Evolutionary conservation across 2,888 invertebrate genomes (phyloP).

Genomic region (Rambutsinella grinnellia): DNA sequence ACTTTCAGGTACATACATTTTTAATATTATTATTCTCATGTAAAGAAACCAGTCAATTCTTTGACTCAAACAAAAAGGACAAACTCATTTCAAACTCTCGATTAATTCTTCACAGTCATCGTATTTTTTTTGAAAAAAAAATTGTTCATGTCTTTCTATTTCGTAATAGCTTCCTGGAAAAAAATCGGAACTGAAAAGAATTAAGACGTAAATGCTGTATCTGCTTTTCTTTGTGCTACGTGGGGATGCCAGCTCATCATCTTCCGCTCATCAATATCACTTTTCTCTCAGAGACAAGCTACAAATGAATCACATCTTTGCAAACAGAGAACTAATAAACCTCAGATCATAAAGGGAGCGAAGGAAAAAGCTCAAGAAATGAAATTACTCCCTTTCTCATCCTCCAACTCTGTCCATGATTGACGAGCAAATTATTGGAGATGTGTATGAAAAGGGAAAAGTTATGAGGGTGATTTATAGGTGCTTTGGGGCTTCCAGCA

Average conservation of each 20-base stretch:
- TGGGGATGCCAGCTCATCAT: slow-evolving; percentile 26
- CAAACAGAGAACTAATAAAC: too few relatives aligned
- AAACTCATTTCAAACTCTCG: too few relatives aligned
- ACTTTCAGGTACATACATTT: too few relatives aligned
- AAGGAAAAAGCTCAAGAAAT: slow-evolving; percentile 24
- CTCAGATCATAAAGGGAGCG: not conserved
- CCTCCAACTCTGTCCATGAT: slow-evolving; percentile 25
- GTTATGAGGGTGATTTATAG: slow-evolving; percentile 46
- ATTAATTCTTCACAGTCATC: too few relatives aligned
- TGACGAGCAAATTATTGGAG: slow-evolving; percentile 50
- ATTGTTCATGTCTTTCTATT: too few relatives aligned
- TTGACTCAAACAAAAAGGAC: too few relatives aligned
- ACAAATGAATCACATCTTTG: slow-evolving; percentile 46
- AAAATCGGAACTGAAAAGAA: slow-evolving; percentile 18
- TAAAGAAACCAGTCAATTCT: too few relatives aligned
- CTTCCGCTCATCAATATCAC: slow-evolving; percentile 45
- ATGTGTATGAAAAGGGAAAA: slow-evolving; percentile 15
- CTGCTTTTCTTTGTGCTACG: slow-evolving; percentile 29
- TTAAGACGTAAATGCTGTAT: slow-evolving; percentile 39
- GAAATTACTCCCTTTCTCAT: slow-evolving; percentile 38
- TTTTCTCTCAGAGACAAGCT: slow-evolving; percentile 36
- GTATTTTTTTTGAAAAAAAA: too few relatives aligned
- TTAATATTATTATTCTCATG: too few relatives aligned
- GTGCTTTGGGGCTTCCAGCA: not conserved
- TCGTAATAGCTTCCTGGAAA: slow-evolving; percentile 15